A percentile compares a stretch with the other conserved stretches of the same genome.
Evolutionary conservation across 2,888 invertebrate genomes (phyloP).

Genomic region (Apomyelois bistriatella): DNA sequence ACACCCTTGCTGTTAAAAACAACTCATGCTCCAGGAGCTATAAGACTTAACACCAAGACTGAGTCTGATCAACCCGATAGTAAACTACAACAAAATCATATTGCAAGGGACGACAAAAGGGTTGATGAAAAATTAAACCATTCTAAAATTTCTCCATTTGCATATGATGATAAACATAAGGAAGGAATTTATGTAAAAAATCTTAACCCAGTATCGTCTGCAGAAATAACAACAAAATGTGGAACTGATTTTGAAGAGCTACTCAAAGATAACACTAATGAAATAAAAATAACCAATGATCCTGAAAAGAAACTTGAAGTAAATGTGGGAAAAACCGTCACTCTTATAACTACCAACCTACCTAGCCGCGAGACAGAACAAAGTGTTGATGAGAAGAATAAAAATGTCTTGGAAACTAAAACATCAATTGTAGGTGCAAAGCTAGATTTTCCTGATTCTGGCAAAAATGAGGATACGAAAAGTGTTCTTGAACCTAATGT

Average conservation of each 20-base stretch:
- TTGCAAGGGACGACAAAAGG: conserved; percentile 26
- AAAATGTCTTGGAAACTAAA: conserved; percentile 18
- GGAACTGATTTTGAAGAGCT: conserved; percentile 76
- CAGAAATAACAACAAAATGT: conserved; percentile 50
- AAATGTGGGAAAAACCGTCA: conserved; percentile 59
- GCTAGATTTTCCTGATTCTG: not conserved
- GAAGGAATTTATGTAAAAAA: conserved; percentile 23
- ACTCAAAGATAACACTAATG: conserved; percentile 71
- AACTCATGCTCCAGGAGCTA: conserved; percentile 35
- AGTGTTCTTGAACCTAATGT: conserved; percentile 12
- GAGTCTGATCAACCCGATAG: conserved; percentile 40
- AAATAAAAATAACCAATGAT: conserved; percentile 68
- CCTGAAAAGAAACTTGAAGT: conserved; percentile 66
- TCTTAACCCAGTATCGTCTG: conserved; percentile 24
- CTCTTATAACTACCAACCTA: conserved; percentile 36
- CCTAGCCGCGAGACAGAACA: conserved; percentile 34
- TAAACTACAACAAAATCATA: conserved; percentile 30
- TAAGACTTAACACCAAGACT: conserved; percentile 46
- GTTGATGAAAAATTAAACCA: conserved; percentile 25
- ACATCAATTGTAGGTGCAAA: conserved; percentile 8
- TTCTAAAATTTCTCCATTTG: conserved; percentile 5
- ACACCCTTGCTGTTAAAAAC: conserved; percentile 63
- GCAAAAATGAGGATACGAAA: conserved; percentile 13
- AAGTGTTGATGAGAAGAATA: conserved; percentile 26
- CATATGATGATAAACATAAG: conserved; percentile 33